A percentile compares a stretch with the other conserved stretches of the same genome.
Conservation (phyloP, 2,888 invertebrate species). For the Drosophila barbarae region DNA sequence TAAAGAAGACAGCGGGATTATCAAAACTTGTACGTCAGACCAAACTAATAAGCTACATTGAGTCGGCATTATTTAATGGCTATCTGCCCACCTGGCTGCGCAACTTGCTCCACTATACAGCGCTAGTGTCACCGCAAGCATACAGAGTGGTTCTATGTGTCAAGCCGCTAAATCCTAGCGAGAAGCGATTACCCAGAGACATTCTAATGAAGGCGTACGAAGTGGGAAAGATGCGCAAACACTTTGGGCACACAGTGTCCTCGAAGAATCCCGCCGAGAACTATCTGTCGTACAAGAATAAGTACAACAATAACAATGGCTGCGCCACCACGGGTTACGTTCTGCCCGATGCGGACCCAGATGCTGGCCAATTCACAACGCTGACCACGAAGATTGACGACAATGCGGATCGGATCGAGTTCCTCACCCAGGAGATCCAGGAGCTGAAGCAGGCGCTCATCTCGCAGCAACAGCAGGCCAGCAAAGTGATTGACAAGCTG, state of each 20-base stretch:
- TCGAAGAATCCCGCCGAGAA: conserved; percentile 84
- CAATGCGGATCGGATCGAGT: conserved; percentile 84
- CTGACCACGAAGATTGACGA: conserved; percentile 85
- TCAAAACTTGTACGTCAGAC: conserved; percentile 91
- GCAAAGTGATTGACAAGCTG: conserved; percentile 80
- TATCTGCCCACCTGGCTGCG: conserved; percentile 87
- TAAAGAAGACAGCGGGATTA: conserved; percentile 91
- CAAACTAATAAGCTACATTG: conserved; percentile 92
- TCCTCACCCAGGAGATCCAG: conserved; percentile 84
- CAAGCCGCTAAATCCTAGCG: conserved; percentile 90
- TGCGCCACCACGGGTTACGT: conserved; percentile 78
- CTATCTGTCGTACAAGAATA: conserved; percentile 83
- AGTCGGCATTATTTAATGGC: conserved; percentile 89
- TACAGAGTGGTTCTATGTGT: conserved; percentile 90
- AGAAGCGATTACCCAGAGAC: conserved; percentile 88
- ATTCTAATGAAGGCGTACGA: conserved; percentile 90
- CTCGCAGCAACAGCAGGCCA: conserved; percentile 80
- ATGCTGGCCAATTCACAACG: conserved; percentile 81
- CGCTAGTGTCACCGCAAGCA: conserved; percentile 89
- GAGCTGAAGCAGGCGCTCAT: conserved; percentile 83
- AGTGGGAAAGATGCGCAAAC: conserved; percentile 88
- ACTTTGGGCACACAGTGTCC: conserved; percentile 85
- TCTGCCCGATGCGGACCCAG: conserved; percentile 81
- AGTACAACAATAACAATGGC: conserved; percentile 84
- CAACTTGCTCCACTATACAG: conserved; percentile 88